phyloP scores from a whole-genome alignment of 2,888 invertebrate species.

The Phyllotreta striolata region DNA sequence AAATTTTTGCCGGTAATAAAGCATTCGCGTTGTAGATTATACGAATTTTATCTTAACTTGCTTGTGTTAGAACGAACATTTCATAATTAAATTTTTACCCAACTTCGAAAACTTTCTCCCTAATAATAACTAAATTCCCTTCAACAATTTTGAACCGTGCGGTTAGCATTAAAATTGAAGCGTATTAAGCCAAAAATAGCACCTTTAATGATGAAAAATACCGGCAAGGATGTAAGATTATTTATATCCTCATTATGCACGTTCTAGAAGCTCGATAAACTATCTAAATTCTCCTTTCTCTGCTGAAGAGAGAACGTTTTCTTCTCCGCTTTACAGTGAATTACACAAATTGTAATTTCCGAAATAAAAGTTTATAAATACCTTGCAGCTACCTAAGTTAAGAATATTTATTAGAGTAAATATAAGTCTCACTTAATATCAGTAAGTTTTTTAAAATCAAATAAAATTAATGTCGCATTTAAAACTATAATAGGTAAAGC shows the following conservation, averaged over 20 bases:
- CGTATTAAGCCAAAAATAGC: constrained; percentile 14
- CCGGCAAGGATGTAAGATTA: constrained; percentile 11
- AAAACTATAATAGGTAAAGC: too few species aligned
- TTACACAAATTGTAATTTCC: constrained; percentile 11
- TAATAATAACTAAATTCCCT: not conserved
- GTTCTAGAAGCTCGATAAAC: constrained; percentile 10
- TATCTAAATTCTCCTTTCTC: constrained; percentile 11
- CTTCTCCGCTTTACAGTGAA: constrained; percentile 1
- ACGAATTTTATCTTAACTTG: not conserved
- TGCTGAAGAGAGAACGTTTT: not conserved
- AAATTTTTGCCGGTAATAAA: too few species aligned
- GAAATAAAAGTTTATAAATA: not conserved
- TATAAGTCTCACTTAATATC: too few species aligned
- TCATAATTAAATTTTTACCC: constrained; percentile 6
- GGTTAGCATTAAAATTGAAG: constrained; percentile 12
- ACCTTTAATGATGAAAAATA: constrained; percentile 12
- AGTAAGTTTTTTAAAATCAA: too few species aligned
- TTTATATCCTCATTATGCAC: constrained; percentile 19
- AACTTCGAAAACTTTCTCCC: constrained; percentile 6
- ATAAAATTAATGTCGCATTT: too few species aligned
- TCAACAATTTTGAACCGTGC: not conserved
- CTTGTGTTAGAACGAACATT: not conserved
- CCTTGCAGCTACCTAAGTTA: too few species aligned
- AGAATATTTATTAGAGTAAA: too few species aligned
- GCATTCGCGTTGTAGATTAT: too few species aligned